Evolutionary conservation across 2,888 invertebrate species (phyloP), one percentile per base, ranked within the genome.

Genomic region (Venusia cambrica): DNA sequence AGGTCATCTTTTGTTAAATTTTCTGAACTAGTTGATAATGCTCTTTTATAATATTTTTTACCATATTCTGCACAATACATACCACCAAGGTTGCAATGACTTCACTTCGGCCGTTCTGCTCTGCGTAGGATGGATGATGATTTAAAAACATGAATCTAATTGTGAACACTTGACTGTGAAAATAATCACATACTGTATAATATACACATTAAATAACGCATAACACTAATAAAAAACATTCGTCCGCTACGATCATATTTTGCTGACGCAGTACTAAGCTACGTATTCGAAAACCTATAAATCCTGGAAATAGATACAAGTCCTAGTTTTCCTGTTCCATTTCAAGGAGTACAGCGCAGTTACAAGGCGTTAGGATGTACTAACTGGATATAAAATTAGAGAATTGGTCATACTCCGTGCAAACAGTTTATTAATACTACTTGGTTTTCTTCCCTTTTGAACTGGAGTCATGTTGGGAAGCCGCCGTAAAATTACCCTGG

Each of bases 401-500:
- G 66, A 66, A 80, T 77, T 83, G 75, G 75, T 83, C 84, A 84
- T 77, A 65, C 72, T 61, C 54, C 54, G 53, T 61, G 51, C 52
- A 51, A 59, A 51, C 58, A 49, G 57, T 61, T 74, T 81, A 83
- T 80, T 80, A 78, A 76, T 75, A 71, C 61, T 54, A n/a, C 50
- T 46, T 59, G 57, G 71, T 73, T 69, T 76, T 83, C 69, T 70
- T 80, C 72, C 74, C 73, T 78, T 81, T 80, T 71, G 69, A 62
- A 51, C 54, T 53, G 62, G 54, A 62, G 58, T 60, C 67, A 54
- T 54, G 63, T 56, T 56, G 54, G 40, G 54, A 51, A 62, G 63
- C 54, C 64, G 63, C 65, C 59, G 66, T 70, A 65, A 83, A 81
- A 78, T 84, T 79, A 74, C 55, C 79, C 68, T n/a, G 85, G 85